These are phyloP conservation scores for Lumbricus terrestris DNA, from an alignment of 2,888 invertebrate species.

Conservation along the genomic window DNA sequence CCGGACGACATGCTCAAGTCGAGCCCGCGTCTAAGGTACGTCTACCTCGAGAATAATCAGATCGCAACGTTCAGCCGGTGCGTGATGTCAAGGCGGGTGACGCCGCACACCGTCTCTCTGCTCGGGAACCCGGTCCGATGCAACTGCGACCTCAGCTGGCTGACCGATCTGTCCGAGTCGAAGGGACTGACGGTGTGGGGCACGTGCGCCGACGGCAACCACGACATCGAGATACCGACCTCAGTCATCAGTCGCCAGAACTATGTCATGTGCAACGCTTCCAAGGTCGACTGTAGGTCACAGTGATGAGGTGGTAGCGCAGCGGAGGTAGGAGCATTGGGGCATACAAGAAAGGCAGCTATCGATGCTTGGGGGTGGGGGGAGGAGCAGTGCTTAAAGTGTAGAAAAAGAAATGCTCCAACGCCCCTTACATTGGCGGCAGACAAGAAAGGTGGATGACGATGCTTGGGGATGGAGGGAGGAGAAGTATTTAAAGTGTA, in stretches of 20 bases:
- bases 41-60: conserved; percentile 29
- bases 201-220: background rate
- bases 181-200: conserved; percentile 7
- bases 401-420: too few relatives aligned
- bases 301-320: background rate
- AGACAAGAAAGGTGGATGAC: background rate
- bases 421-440: too few relatives aligned
- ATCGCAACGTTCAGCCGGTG: conserved; percentile 31
- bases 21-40: conserved; percentile 15
- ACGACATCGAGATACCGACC: background rate
- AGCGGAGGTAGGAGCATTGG: background rate
- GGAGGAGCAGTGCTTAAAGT: too few relatives aligned
- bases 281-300: conserved; percentile 9
- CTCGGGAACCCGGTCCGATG: conserved; percentile 37
- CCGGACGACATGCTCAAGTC: conserved; percentile 23
- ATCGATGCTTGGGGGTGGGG: background rate
- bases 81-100: conserved; percentile 26
- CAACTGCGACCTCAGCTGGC: conserved; percentile 38
- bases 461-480: background rate
- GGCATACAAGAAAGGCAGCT: background rate
- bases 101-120: conserved; percentile 32
- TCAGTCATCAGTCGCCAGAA: background rate
- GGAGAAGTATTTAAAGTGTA: too few relatives aligned
- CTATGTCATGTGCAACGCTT: background rate
- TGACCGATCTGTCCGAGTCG: conserved; percentile 24